Evolutionary conservation across 2,797 vertebrate genomes (phyloP), one percentile per base, ranked within the genome.

Genomic region (Hippoglossus hippoglossus): DNA sequence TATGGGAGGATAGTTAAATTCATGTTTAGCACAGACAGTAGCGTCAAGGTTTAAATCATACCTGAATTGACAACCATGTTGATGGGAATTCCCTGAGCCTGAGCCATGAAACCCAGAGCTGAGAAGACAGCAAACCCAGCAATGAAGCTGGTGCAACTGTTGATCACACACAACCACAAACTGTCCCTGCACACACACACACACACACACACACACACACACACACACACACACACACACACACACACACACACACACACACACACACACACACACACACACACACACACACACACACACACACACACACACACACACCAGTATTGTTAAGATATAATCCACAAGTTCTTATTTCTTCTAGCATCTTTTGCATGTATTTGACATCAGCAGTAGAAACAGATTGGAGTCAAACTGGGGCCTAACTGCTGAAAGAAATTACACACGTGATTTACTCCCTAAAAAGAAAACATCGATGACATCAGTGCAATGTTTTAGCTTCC

Each of bases 61-160:
- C 91, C 92, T 75, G 90, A 93, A 11, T 92, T 81, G 1, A 84
- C 86, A 53, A 93, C 91, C 28, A 64, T 72, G 19, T 84, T 51
- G 46, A 93, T 87, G 55, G 88, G 62, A 26, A 84, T 62, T 4
- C 80, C 85, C 61, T 92, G 88, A 62, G 83, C 62, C 25, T 88
- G 68, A 5, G 91, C 84, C 90, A 93, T 93, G 84, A 91, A 93
- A 3, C 91, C 91, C 67, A 93, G 64, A 63, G 85, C 73, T 15
- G 92, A 91, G 74, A 93, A 93, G 7, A 93, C 90, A 0, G 88
- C 88, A 44, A 93, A 93, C 3, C 91, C 90, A 0, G 91, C 85
- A n/a, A 91, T 75, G 3, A 93, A 31, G 68, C 91, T 93, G 75
- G 92, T 93, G 12, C 60, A 28, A n/a, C 90, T 92, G 81, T 93